Conservation (phyloP, 2,888 invertebrate species). For the Drosophila fungiperda region DNA sequence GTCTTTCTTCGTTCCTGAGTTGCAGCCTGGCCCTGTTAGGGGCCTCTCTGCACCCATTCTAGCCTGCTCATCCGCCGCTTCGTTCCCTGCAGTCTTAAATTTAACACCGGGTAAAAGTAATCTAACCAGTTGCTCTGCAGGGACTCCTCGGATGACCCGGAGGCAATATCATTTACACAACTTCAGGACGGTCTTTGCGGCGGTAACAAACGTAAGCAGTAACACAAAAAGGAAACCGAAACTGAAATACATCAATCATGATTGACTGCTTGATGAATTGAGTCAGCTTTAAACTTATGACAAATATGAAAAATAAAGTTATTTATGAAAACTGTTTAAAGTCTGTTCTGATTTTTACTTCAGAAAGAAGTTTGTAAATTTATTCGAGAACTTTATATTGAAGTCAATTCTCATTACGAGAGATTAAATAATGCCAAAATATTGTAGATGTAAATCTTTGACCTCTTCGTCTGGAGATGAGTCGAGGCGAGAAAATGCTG, state of each 20-base stretch:
- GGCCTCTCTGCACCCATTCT: too few species aligned
- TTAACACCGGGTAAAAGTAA: neutral
- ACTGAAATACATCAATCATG: too few species aligned
- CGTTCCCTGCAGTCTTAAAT: neutral
- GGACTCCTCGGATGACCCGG: constrained; percentile 81
- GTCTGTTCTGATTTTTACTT: neutral
- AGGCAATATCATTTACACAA: constrained; percentile 31
- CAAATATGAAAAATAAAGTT: neutral
- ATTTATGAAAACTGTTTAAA: neutral
- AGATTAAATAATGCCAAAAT: neutral
- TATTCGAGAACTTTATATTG: rapidly evolving
- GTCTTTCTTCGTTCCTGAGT: too few species aligned
- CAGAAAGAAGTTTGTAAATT: neutral
- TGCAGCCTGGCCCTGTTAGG: too few species aligned
- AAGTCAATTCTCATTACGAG: neutral
- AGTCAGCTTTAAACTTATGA: neutral
- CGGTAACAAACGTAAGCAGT: neutral
- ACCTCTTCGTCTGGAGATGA: neutral
- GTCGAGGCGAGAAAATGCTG: neutral
- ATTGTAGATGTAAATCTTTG: neutral
- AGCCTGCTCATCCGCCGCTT: too few species aligned
- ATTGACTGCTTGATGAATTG: neutral
- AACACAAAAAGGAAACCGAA: neutral
- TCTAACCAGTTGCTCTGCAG: constrained; percentile 36
- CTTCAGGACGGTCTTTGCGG: neutral